phyloP scores from a whole-genome alignment of 2,797 vertebrate genomes.

The Phoebastria nigripes region DNA sequence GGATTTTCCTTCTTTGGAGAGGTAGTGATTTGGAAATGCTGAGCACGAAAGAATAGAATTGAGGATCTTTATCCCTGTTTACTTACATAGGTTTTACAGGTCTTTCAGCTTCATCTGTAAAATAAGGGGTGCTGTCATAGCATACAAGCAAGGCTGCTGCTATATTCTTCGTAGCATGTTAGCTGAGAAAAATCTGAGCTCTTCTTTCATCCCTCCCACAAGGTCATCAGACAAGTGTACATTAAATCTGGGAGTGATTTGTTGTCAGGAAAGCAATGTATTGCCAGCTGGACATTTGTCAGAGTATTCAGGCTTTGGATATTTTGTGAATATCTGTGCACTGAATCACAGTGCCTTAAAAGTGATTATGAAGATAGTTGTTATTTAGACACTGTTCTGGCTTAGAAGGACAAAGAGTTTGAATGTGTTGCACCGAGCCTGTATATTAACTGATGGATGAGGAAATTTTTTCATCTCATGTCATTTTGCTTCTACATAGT shows the following conservation, averaged over 20 bases:
- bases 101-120: neutral
- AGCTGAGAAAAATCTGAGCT: neutral
- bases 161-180: neutral
- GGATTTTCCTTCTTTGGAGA: neutral
- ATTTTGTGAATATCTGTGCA: neutral
- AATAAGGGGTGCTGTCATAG: neutral
- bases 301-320: neutral
- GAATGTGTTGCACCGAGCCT: neutral
- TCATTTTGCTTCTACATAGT: neutral
- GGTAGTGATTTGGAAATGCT: neutral
- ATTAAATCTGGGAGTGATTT: neutral
- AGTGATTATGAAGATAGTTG: neutral
- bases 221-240: neutral
- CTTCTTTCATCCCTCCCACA: neutral
- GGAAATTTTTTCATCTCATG: neutral
- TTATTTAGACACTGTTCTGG: neutral
- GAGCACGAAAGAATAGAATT: neutral
- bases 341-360: neutral
- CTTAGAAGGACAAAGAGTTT: neutral
- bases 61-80: neutral
- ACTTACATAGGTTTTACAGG: neutral
- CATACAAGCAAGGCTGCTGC: neutral
- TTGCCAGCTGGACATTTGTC: neutral
- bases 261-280: neutral
- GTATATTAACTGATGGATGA: neutral